phyloP scores from a whole-genome alignment of 2,888 invertebrate genomes.

The Cataglyphis rosenhaueri region DNA sequence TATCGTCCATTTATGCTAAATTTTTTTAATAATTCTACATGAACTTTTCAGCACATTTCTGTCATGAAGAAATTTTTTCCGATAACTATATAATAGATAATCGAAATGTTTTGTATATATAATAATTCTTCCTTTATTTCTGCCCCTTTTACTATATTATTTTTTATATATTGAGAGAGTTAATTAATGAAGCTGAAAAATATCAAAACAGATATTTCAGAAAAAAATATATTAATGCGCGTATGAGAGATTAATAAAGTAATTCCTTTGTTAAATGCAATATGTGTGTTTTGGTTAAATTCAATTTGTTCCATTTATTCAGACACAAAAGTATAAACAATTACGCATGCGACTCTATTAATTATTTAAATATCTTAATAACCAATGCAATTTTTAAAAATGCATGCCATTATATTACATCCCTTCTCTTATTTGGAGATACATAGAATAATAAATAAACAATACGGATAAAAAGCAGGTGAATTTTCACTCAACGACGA shows the following conservation, averaged over 20 bases:
- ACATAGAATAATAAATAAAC: not conserved
- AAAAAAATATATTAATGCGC: not conserved
- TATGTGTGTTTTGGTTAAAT: not conserved
- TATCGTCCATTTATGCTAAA: slow-evolving; percentile 63
- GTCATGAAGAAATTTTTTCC: slow-evolving; percentile 12
- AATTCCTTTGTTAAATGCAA: not conserved
- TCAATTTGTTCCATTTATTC: not conserved
- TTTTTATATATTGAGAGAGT: slow-evolving; percentile 28
- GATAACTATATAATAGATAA: slow-evolving; percentile 19
- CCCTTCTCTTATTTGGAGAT: not conserved
- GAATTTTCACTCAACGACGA: not conserved
- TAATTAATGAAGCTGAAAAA: slow-evolving; percentile 27
- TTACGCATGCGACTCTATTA: not conserved
- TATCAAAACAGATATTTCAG: not conserved
- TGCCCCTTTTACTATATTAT: slow-evolving; percentile 30
- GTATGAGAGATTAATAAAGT: not conserved
- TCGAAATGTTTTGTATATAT: not conserved
- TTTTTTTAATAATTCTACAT: slow-evolving; percentile 48
- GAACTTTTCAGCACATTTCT: slow-evolving; percentile 50
- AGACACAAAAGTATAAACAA: not conserved
- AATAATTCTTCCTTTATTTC: not conserved
- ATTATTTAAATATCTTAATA: not conserved
- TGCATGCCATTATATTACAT: not conserved
- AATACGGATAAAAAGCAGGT: not conserved
- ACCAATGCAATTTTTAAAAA: not conserved